phyloP scores from a whole-genome alignment of 2,888 invertebrate genomes.

The Acanthosoma haemorrhoidale region DNA sequence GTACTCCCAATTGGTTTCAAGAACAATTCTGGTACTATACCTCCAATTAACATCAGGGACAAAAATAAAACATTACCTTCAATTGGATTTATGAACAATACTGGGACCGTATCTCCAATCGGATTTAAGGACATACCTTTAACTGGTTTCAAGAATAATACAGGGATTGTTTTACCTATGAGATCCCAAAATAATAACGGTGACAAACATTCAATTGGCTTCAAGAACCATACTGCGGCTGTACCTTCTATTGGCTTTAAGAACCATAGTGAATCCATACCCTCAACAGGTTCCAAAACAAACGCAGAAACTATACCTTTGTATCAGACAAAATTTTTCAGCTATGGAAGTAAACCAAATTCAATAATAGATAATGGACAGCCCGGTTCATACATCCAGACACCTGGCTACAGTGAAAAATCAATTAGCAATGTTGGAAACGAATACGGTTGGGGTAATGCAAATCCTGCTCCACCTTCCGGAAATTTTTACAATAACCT shows the following conservation, averaged over 20 bases:
- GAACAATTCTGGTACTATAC: not conserved
- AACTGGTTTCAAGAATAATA: not conserved
- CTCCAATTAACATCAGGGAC: not conserved
- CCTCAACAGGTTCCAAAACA: not conserved
- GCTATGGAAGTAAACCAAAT: not conserved
- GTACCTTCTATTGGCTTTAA: not conserved
- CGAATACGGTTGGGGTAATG: not conserved
- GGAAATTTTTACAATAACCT: not conserved
- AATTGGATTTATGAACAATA: not conserved
- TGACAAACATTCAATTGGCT: not conserved
- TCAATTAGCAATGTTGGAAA: not conserved
- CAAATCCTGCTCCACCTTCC: too few relatives aligned
- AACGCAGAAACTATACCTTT: not conserved
- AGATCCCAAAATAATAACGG: not conserved
- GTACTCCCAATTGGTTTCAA: not conserved
- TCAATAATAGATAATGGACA: not conserved
- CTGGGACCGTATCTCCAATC: not conserved
- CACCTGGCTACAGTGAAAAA: not conserved
- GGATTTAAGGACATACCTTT: too few relatives aligned
- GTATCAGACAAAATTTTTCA: not conserved
- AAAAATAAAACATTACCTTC: too few relatives aligned
- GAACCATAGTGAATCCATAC: too few relatives aligned
- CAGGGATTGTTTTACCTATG: not conserved
- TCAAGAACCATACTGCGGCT: not conserved
- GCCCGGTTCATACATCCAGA: not conserved